Conservation (phyloP, 2,113 vertebrate genomes). For the Oncorhynchus mykiss region DNA sequence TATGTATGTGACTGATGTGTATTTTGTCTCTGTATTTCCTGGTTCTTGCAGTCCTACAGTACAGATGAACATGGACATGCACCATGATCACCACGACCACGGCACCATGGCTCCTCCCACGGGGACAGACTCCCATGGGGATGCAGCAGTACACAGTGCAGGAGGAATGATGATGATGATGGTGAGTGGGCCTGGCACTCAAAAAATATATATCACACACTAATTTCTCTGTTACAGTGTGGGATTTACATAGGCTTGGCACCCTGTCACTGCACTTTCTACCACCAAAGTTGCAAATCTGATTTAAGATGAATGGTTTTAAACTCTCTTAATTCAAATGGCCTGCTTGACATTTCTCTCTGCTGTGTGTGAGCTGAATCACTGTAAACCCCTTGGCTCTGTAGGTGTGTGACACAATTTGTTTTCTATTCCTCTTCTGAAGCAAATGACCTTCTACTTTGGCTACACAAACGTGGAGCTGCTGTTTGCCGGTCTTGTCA, state of each 20-base stretch:
- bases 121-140: neutral
- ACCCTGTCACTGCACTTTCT: neutral
- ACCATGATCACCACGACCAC: conserved; percentile 22
- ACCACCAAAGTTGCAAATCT: neutral
- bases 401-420: neutral
- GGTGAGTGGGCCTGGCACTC: conserved; percentile 69
- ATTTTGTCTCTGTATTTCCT: neutral
- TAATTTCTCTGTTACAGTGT: too few relatives aligned
- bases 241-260: neutral
- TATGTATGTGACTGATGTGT: neutral
- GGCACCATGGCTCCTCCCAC: conserved; percentile 23
- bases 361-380: neutral
- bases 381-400: neutral
- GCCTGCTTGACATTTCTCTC: neutral
- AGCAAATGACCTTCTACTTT: conserved; percentile 95
- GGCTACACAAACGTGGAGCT: conserved; percentile 82
- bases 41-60: neutral
- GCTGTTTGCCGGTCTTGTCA: conserved; percentile 86
- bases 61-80: conserved; percentile 19
- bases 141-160: conserved; percentile 10
- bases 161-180: conserved; percentile 57
- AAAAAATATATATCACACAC: too few relatives aligned
- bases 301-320: neutral
- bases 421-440: conserved; percentile 32
- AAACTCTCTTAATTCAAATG: neutral